Base-by-base conservation (phyloP, 2,797 vertebrate genomes). In the Sparidentex hasta region DNA sequence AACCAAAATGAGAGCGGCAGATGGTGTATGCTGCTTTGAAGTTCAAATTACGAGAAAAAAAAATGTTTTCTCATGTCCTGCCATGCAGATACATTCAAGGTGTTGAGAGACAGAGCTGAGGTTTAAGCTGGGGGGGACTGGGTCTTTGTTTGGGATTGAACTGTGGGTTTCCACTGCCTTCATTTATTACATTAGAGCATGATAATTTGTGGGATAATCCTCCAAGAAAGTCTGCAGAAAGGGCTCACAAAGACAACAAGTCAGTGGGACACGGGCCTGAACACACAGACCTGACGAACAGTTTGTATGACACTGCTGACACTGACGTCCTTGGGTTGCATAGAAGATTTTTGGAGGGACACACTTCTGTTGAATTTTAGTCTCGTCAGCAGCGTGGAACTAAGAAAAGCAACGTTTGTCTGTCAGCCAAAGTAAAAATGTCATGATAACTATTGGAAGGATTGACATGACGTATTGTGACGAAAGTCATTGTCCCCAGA, bases 171-270 rank as follows among this genome's bases (percentile, higher is more conserved):
- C 18, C 44, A 7, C 9, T 8, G 43, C 61, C 11, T 33, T 50
- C 50, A 3, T 41, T 44, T 79, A 41, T 23, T 47, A 69, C 50
- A 27, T 41, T 27, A 21, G 0, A 61, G 16, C 44, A 48, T 29
- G 8, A 21, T 54, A 13, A 80, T 63, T 44, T 48, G 54, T 43
- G 9, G 7, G 20, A 59, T 47, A 50, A 61, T 75, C 55, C 64
- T 71, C 63, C 3, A 18, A 58, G 57, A 68, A 73, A 64, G 46
- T 65, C 57, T 61, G 33, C 59, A 70, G 44, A 61, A 66, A 52
- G 67, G 11, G 3, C 65, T 57, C 44, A 11, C 54, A 78, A 63
- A 78, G 55, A 61, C 47, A 63, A 41, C 16, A 2, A 46, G 68
- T 74, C 70, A 62, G 47, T 38, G 44, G 27, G 11, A 67, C 48